Base-by-base conservation (phyloP, 2,797 vertebrate species). In the Takifugu ocellatus region DNA sequence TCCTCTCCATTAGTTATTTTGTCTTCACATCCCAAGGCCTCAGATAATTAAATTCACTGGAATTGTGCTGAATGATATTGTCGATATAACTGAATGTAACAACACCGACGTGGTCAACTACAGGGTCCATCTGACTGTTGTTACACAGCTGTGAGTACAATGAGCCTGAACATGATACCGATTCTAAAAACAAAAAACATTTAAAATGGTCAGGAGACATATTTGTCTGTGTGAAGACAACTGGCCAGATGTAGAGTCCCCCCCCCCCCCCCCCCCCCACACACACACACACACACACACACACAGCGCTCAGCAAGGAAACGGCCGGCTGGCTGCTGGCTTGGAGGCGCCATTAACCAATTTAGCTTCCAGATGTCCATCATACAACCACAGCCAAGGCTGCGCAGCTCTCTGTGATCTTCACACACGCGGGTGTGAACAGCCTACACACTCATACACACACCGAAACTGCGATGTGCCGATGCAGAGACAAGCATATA, bases 351-450 rank as follows among this genome's bases (percentile, higher is more conserved):
- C 90, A 91, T 92, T 93, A 91, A 92, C 92, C 92, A 93, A 92
- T 93, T 92, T 92, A 90, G 88, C 89, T 90, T 93, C 92, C 91
- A 93, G 92, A 92, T 93, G 91, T 91, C 92, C 91, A 89, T 91
- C 90, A 91, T 81, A 67, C 74, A 88, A 77, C 80, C 73, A 72
- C 67, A 87, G 87, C 90, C 91, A 92, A 91, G 79, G 78, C 86
- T 78, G 72, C 86, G 88, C 85, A 82, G 87, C 83, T 84, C 72
- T 78, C 63, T 67, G 66, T 16, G 58, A 79, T 72, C 77, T 84
- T 86, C 87, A 83, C 74, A 63, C 63, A 33, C 79, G 73, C 49
- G 69, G 63, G 79, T 85, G 83, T 36, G 69, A 84, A 84, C 78
- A 77, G 51, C 73, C 49, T 61, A 51, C 57, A 61, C 43, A 71